These are phyloP conservation scores for Mimachlamys varia DNA, from an alignment of 2,888 invertebrate species.

Conservation along the genomic window DNA sequence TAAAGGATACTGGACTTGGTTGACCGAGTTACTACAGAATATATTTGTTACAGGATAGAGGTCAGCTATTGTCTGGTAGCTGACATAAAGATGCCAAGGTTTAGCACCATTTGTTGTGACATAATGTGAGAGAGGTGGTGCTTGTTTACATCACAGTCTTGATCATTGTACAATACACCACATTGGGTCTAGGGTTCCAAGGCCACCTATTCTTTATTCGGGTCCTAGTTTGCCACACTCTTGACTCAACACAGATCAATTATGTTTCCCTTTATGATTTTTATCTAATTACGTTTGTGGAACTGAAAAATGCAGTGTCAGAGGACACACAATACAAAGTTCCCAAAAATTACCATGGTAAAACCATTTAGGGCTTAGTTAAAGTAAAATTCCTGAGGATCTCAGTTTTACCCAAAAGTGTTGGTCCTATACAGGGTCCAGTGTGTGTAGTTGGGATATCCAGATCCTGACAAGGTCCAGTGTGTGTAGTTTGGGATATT, in stretches of 20 bases:
- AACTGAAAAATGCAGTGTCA: too few relatives aligned
- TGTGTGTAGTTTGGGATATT: too few relatives aligned
- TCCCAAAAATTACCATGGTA: too few relatives aligned
- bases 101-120: background rate
- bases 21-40: background rate
- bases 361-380: too few relatives aligned
- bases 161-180: background rate
- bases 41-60: background rate
- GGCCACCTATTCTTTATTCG: background rate
- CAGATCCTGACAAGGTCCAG: too few relatives aligned
- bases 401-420: too few relatives aligned
- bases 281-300: background rate
- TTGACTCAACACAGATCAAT: background rate
- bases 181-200: background rate
- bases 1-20: background rate
- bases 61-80: background rate
- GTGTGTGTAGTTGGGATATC: too few relatives aligned
- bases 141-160: background rate
- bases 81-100: conserved; percentile 5
- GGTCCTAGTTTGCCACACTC: background rate
- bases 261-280: background rate
- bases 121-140: background rate
- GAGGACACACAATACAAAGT: too few relatives aligned
- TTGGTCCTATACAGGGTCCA: too few relatives aligned
- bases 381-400: too few relatives aligned